Conservation (phyloP, 2,888 invertebrate genomes). For the Macaria notata region DNA sequence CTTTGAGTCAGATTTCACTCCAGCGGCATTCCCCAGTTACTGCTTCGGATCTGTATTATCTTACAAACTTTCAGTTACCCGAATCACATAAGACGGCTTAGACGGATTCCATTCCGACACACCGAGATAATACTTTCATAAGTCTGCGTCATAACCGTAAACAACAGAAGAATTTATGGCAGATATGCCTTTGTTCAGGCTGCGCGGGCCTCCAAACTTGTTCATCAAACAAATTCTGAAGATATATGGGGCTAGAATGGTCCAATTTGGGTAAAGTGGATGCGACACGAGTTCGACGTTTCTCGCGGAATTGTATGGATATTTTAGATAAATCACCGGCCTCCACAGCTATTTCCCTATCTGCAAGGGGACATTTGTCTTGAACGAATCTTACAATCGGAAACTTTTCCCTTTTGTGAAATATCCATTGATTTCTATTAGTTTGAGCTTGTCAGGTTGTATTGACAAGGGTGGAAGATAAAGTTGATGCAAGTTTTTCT, state of each 20-base stretch:
- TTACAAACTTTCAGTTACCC: constrained; percentile 47
- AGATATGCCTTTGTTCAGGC: constrained; percentile 69
- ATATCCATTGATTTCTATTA: constrained; percentile 48
- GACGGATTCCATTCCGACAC: constrained; percentile 53
- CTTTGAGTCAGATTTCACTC: constrained; percentile 20
- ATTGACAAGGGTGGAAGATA: constrained; percentile 5
- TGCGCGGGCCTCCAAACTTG: constrained; percentile 60
- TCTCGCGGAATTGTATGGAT: constrained; percentile 74
- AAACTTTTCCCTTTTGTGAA: constrained; percentile 55
- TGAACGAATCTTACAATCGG: constrained; percentile 56
- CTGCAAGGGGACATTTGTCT: constrained; percentile 74
- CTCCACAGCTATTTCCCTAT: constrained; percentile 69
- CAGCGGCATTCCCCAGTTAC: constrained; percentile 3
- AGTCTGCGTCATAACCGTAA: constrained; percentile 67
- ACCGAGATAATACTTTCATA: constrained; percentile 59
- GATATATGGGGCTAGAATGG: constrained; percentile 74
- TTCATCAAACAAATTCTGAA: constrained; percentile 73
- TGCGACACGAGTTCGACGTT: constrained; percentile 73
- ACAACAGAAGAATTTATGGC: constrained; percentile 66
- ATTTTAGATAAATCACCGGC: constrained; percentile 77
- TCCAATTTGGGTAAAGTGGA: constrained; percentile 78
- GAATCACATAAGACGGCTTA: constrained; percentile 51
- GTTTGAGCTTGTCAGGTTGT: constrained; percentile 9
- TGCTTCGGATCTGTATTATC: constrained; percentile 50
- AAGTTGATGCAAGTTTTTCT: neutral